Evolutionary conservation across 2,113 vertebrate species (phyloP), one percentile per base, ranked within the genome.

Genomic region (Cephalopholis sonnerati): DNA sequence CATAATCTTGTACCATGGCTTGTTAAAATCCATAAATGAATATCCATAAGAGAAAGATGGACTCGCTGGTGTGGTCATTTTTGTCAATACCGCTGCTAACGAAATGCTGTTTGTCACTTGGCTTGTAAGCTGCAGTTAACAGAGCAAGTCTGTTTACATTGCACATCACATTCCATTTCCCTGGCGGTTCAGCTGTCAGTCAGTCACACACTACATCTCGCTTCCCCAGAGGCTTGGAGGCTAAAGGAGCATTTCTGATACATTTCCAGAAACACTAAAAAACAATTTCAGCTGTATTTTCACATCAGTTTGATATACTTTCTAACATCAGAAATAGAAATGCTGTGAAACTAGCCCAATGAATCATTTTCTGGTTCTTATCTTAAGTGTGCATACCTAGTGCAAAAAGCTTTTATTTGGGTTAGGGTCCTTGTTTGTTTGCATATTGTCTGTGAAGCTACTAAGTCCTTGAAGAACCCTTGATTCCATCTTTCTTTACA

Each of bases 401-500:
- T 11, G 18, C 24, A 20, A 15, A 9, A 63, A 50, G 55, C 57
- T 57, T 24, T 39, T 41, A 68, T 58, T 74, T 53, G 50, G 13
- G 11, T 62, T 17, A 22, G 61, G 24, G 18, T 32, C 65, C 22
- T 68, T 66, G 61, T 79, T 73, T 41, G 55, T 59, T 46, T 65
- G 16, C 3, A 36, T 24, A 27, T 77, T 83, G 61, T 68, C 22
- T 71, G 51, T 9, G 27, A 50, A 51, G 3, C 15, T 72, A 39
- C 12, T 3, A 57, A 63, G 59, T 83, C 79, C 73, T 51, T 53
- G 24, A 69, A 57, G 48, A 82, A 48, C 22, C 13, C 55, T 66
- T 82, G 20, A 66, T 79, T 85, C 73, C 24, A 41, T 66, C 39
- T 77, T 85, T 77, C 5, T 79, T 65, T 73, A 32, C 68, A 66